phyloP scores from a whole-genome alignment of 2,113 vertebrate genomes.

The Phycodurus eques region DNA sequence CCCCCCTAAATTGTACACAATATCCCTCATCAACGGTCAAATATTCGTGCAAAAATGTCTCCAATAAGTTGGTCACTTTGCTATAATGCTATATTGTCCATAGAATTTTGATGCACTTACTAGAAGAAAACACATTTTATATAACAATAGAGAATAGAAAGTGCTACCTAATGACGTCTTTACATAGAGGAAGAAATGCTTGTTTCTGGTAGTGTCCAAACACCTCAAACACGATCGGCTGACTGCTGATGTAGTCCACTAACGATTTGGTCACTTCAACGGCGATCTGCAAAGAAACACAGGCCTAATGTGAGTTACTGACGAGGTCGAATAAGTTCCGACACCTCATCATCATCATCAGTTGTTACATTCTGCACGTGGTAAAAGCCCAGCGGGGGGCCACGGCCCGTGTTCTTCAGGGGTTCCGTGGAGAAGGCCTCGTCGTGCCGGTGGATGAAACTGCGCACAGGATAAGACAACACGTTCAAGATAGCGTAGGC shows the following conservation, averaged over 20 bases:
- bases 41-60: too few relatives aligned
- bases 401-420: slow-evolving; percentile 92
- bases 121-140: not conserved
- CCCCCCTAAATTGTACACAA: too few relatives aligned
- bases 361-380: slow-evolving; percentile 89
- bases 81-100: too few relatives aligned
- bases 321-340: not conserved
- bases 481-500: not conserved
- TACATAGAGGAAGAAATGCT: slow-evolving; percentile 90
- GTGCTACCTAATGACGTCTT: slow-evolving; percentile 88
- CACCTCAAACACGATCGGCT: slow-evolving; percentile 96
- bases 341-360: not conserved
- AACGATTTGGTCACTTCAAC: slow-evolving; percentile 97
- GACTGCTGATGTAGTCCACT: slow-evolving; percentile 92
- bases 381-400: slow-evolving; percentile 94
- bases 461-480: slow-evolving; percentile 45
- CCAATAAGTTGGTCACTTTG: too few relatives aligned
- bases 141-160: not conserved
- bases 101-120: not conserved
- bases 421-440: slow-evolving; percentile 98
- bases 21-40: too few relatives aligned
- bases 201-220: slow-evolving; percentile 98
- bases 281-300: slow-evolving; percentile 77
- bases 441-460: slow-evolving; percentile 96
- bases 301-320: not conserved